Base-by-base conservation (phyloP, 2,113 vertebrate genomes). In the Sterrhoptilus dennistouni region DNA sequence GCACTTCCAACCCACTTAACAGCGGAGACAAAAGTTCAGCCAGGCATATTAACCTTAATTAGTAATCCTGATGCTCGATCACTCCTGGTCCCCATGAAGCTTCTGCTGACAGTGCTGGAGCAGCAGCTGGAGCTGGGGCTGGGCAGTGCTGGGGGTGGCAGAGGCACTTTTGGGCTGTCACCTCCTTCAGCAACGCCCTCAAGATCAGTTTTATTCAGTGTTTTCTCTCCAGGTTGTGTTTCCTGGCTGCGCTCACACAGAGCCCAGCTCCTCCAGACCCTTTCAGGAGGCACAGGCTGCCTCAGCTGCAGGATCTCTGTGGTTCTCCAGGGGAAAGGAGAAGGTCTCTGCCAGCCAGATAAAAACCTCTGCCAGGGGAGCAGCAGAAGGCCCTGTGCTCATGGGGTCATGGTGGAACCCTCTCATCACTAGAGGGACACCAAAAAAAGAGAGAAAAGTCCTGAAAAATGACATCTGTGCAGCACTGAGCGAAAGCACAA, bases 21-120 rank as follows among this genome's bases (percentile, higher is more conserved):
- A 52, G 35, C 2, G 2, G 76, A 87, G 50, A 65, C 45, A 31
- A 22, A 65, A 94, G 91, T 72, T 92, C 91, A 95, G 91, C 79
- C 89, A 72, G 86, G 57, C 63, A 20, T 35, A 80, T 92, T 92
- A 89, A 92, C 89, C 71, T 82, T 87, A 77, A 94, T 94, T 90
- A 93, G 84, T 93, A 84, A 91, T 65, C 59, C 53, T 72, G 79
- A 33, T 78, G 47, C 61, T 82, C 27, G 21, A 38, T 24, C 47
- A 24, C 66, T 76, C 53, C 83, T 77, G 70, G 38, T 82, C 21
- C 78, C 59, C 89, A 25, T 29, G 17, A 29, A 52, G 78, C 20
- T 52, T 28, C 79, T 64, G 40, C 86, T 71, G 94, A 3, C 50
- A 6, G 20, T 53, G 90, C 66, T 81, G 69, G 92, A 95, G 90